These are phyloP conservation scores for Idaea aversata DNA, from an alignment of 2,888 invertebrate species.

Conservation along the genomic window DNA sequence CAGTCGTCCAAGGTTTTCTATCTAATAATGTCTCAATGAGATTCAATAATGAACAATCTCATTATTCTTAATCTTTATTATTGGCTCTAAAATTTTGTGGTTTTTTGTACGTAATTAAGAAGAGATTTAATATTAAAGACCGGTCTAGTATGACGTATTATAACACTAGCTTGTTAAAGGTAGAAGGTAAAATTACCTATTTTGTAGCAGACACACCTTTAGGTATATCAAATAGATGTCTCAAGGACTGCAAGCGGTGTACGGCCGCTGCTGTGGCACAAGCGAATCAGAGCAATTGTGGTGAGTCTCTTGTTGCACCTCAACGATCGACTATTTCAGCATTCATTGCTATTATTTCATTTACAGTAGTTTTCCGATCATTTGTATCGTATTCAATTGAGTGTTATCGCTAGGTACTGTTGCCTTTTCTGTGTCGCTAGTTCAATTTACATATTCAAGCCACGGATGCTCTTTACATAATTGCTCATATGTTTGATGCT, in stretches of 20 bases:
- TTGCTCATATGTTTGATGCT: neutral
- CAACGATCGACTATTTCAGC: constrained; percentile 3
- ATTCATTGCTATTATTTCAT: constrained; percentile 2
- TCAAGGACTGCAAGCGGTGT: constrained; percentile 66
- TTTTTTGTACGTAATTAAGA: neutral
- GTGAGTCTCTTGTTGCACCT: constrained; percentile 52
- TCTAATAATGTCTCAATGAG: neutral
- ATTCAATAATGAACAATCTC: neutral
- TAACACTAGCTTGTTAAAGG: too few relatives aligned
- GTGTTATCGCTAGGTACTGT: constrained; percentile 32
- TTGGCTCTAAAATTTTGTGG: neutral
- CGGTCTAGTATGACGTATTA: neutral
- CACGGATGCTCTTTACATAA: neutral
- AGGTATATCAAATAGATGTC: constrained; percentile 59
- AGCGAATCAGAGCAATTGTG: constrained; percentile 56
- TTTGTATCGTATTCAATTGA: constrained; percentile 21
- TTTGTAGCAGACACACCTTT: constrained; percentile 53
- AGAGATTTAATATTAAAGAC: neutral
- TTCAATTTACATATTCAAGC: constrained; percentile 10
- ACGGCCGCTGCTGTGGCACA: constrained; percentile 60
- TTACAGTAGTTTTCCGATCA: constrained; percentile 20
- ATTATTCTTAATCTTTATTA: neutral
- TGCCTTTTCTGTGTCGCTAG: constrained; percentile 21
- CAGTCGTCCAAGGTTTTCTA: neutral
- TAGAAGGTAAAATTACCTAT: neutral